Evolutionary conservation across 2,797 vertebrate species (phyloP), one percentile per base, ranked within the genome.

Genomic region (Masticophis lateralis): DNA sequence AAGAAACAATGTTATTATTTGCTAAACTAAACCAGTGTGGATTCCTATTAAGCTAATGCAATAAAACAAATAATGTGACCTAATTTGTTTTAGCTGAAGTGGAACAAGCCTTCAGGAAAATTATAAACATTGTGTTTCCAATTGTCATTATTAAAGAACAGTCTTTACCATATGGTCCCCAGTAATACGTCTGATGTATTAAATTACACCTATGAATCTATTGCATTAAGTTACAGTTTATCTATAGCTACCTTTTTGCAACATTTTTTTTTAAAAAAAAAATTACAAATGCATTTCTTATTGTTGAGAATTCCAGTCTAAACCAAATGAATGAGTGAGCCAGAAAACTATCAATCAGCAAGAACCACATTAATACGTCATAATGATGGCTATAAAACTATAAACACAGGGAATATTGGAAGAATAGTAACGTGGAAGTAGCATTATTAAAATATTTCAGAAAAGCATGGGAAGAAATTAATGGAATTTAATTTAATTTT

Each of bases 241-340:
- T 93, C 27, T 94, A 8, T 4, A 86, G 5, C 7, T 61, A 1
- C 66, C 9, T 2, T 27, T n/a, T 88, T 59, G 18, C 28, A 20
- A 57, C 10, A 4, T 20, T n/a, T 14, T 60, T 88, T 32, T 5
- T 25, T n/a, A n/a, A n/a, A n/a, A 87, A 91, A 88, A 91, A 94
- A 88, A 0, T 32, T 61, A 74, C 53, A 86, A 66, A 3, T 86
- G 51, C 57, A 89, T 43, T 47, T 28, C n/a, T 32, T 0, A 0
- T 2, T 14, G 3, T 87, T 10, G 6, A 87, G 27, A 2, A 16
- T 86, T 74, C 74, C 57, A 87, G 87, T 93, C 4, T 93, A 74
- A 13, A 0, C 53, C 79, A 11, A 16, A 86, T 18, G 47, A 89
- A 55, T 27, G 87, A 37, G 47, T 56, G 1, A 93, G 28, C 61